Evolutionary conservation across 1,140 invertebrate species (phyloP).

Genomic region (Pseudoatta argentina): DNA sequence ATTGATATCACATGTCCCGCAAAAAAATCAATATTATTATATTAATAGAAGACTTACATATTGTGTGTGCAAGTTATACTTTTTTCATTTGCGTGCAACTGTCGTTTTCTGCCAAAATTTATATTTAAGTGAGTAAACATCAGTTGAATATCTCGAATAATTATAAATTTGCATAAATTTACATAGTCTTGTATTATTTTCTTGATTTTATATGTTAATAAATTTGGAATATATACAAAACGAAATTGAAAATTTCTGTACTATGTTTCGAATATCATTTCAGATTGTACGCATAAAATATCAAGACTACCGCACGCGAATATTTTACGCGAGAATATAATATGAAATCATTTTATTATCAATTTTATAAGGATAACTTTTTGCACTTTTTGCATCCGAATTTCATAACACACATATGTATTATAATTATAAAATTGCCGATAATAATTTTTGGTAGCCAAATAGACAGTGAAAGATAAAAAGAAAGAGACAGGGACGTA

Average conservation of each 20-base stretch:
- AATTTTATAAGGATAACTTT: not conserved
- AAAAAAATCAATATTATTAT: constrained; percentile 2
- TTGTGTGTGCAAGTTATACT: not conserved
- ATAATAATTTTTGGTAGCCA: constrained; percentile 45
- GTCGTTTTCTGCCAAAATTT: not conserved
- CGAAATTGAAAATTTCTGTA: not conserved
- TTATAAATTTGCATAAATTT: constrained; percentile 12
- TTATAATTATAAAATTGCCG: not conserved
- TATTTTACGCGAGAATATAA: not conserved
- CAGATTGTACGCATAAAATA: not conserved
- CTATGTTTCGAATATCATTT: not conserved
- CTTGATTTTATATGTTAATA: not conserved
- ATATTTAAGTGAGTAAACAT: not conserved
- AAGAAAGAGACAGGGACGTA: constrained; percentile 1
- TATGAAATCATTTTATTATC: constrained; percentile 19
- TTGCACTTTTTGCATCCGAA: not conserved
- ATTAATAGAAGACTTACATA: not conserved
- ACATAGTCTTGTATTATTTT: not conserved
- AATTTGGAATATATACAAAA: not conserved
- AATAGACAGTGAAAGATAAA: constrained; percentile 43
- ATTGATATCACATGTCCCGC: constrained; percentile 1
- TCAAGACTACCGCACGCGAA: not conserved
- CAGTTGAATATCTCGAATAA: not conserved
- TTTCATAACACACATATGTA: constrained; percentile 7
- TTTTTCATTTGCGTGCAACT: not conserved